These are phyloP conservation scores for Drosophila borealis DNA, from an alignment of 2,888 invertebrate genomes.

Conservation along the genomic window DNA sequence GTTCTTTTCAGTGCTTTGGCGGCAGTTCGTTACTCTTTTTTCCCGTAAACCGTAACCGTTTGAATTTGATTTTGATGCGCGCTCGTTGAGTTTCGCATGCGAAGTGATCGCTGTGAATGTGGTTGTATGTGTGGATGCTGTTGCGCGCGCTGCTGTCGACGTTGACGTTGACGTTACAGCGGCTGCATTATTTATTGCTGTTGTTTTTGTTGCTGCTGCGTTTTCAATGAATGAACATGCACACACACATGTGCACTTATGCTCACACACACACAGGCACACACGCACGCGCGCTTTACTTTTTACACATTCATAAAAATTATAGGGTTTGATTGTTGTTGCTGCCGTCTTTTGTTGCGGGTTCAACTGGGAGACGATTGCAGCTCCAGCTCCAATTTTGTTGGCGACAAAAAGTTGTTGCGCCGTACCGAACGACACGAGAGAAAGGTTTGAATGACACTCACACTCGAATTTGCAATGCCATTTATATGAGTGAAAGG, in stretches of 20 bases:
- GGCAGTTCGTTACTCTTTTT: conserved; percentile 60
- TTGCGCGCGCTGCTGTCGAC: conserved; percentile 39
- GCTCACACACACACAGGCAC: conserved; percentile 17
- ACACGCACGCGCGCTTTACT: conserved; percentile 28
- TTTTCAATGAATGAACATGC: conserved; percentile 74
- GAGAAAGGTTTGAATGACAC: conserved; percentile 85
- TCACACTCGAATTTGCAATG: conserved; percentile 84
- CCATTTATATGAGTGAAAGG: conserved; percentile 86
- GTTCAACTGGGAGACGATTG: conserved; percentile 34
- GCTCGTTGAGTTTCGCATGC: conserved; percentile 79
- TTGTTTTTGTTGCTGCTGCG: conserved; percentile 47
- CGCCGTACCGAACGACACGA: conserved; percentile 65
- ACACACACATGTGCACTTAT: conserved; percentile 12
- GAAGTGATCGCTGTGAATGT: conserved; percentile 70
- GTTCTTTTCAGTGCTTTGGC: conserved; percentile 36
- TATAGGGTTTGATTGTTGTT: conserved; percentile 60
- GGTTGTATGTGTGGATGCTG: conserved; percentile 36
- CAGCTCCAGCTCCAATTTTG: conserved; percentile 58
- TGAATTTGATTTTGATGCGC: conserved; percentile 74
- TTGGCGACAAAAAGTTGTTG: conserved; percentile 49
- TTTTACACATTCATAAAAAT: conserved; percentile 71
- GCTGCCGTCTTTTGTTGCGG: conserved; percentile 42
- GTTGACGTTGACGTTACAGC: conserved; percentile 52
- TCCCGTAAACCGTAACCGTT: conserved; percentile 53
- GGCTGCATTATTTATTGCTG: conserved; percentile 67